These are phyloP conservation scores for Mallotus villosus DNA, from an alignment of 2,797 vertebrate genomes.

Conservation along the genomic window DNA sequence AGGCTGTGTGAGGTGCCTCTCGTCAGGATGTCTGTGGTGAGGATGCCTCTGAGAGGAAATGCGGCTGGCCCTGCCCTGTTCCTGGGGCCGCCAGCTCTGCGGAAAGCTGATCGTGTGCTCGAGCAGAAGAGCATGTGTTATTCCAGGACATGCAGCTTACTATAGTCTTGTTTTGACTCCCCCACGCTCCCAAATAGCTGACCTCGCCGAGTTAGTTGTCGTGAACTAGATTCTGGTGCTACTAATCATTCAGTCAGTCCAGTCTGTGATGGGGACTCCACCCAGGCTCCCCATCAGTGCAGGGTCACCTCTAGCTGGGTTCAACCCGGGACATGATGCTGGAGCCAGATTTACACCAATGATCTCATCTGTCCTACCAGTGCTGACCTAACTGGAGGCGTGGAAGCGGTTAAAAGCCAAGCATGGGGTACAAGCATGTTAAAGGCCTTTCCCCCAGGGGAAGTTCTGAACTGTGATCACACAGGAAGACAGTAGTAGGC, in stretches of 20 bases:
- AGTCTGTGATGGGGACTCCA: neutral
- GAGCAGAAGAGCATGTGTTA: neutral
- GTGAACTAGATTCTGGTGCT: no score
- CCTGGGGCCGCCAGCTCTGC: constrained; percentile 19
- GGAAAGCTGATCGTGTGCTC: neutral
- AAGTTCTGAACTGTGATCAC: constrained; percentile 22
- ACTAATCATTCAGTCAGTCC: no score
- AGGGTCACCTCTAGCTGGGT: neutral
- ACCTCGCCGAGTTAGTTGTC: no score
- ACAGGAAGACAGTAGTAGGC: constrained; percentile 46
- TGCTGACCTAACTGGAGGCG: constrained; percentile 20
- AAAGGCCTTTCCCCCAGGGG: neutral
- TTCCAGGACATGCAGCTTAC: constrained; percentile 14
- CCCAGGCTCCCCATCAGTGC: no score
- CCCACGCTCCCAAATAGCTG: neutral
- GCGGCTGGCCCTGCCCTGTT: neutral
- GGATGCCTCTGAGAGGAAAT: constrained; percentile 5
- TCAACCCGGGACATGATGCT: neutral
- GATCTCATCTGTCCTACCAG: neutral
- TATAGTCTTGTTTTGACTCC: constrained; percentile 8
- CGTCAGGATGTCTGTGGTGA: neutral
- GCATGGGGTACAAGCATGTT: neutral
- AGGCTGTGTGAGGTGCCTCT: constrained; percentile 5
- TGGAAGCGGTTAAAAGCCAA: neutral
- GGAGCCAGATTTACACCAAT: neutral